Evolutionary conservation across 2,888 invertebrate species (phyloP).

Genomic region (Mesochorus sp.): DNA sequence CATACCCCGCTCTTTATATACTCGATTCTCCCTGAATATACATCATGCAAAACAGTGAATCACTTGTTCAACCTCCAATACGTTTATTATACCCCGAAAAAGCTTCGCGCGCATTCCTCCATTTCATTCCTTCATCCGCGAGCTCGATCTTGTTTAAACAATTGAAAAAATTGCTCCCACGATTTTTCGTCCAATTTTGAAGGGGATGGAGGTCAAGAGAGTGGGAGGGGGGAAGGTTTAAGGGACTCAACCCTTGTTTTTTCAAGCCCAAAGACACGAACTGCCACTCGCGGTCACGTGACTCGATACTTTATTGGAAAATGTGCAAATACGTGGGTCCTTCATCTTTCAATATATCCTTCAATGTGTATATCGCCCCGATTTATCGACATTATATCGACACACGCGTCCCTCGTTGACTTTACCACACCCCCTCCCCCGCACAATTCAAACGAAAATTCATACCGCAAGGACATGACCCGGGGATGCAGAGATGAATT

Average conservation of each 20-base stretch:
- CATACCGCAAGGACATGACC: no score
- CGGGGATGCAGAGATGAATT: no score
- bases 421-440: no score
- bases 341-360: constrained; percentile 15
- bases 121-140: no score
- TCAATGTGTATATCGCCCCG: no score
- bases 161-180: no score
- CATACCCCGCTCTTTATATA: constrained; percentile 18
- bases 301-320: constrained; percentile 80
- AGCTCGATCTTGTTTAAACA: no score
- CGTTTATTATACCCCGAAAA: background rate
- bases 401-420: background rate
- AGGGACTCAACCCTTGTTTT: constrained; percentile 76
- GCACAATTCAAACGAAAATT: constrained; percentile 40
- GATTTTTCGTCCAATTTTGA: no score
- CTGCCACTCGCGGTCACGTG: constrained; percentile 77
- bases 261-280: constrained; percentile 77
- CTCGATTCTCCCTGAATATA: no score
- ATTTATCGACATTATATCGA: background rate
- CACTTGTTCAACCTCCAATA: constrained; percentile 72
- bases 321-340: constrained; percentile 74
- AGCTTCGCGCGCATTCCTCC: background rate
- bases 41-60: constrained; percentile 79
- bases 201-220: background rate
- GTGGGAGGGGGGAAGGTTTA: constrained; percentile 24